phyloP scores from a whole-genome alignment of 2,113 vertebrate species.

The Leptobrachium leishanense region DNA sequence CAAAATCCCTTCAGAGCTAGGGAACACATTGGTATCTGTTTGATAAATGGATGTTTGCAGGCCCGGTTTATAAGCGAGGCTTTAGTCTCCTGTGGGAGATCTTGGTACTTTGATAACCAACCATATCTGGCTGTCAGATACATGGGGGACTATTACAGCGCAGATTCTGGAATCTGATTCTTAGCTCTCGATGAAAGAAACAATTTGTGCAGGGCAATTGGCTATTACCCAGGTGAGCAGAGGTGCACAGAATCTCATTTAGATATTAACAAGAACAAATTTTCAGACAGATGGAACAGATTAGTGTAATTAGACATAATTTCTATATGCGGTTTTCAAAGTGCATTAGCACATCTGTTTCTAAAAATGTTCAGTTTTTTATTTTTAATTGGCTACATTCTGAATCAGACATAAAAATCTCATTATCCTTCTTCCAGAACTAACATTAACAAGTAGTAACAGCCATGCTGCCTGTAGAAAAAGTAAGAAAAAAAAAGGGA shows the following conservation, averaged over 20 bases:
- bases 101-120: slow-evolving; percentile 2
- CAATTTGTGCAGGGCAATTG: slow-evolving; percentile 11
- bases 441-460: neutral
- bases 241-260: slow-evolving; percentile 14
- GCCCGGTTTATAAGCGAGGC: too few species aligned
- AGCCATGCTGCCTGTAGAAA: neutral
- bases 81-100: neutral
- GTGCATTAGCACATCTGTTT: slow-evolving; percentile 27
- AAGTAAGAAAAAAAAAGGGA: too few species aligned
- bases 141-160: neutral
- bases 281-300: slow-evolving; percentile 27
- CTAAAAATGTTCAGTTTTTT: slow-evolving; percentile 4
- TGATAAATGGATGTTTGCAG: too few species aligned
- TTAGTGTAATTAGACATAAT: slow-evolving; percentile 34
- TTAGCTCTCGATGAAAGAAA: neutral
- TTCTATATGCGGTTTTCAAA: slow-evolving; percentile 16
- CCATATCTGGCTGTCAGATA: neutral
- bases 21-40: too few species aligned
- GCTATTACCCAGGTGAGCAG: slow-evolving; percentile 14
- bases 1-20: too few species aligned
- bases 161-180: slow-evolving; percentile 6
- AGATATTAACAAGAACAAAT: slow-evolving; percentile 30
- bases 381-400: neutral
- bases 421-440: neutral
- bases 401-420: slow-evolving; percentile 12